A percentile compares a stretch with the other conserved stretches of the same genome.
These are phyloP conservation scores for Drosophila lacicola DNA, from an alignment of 2,888 invertebrate genomes.

Conservation along the genomic window DNA sequence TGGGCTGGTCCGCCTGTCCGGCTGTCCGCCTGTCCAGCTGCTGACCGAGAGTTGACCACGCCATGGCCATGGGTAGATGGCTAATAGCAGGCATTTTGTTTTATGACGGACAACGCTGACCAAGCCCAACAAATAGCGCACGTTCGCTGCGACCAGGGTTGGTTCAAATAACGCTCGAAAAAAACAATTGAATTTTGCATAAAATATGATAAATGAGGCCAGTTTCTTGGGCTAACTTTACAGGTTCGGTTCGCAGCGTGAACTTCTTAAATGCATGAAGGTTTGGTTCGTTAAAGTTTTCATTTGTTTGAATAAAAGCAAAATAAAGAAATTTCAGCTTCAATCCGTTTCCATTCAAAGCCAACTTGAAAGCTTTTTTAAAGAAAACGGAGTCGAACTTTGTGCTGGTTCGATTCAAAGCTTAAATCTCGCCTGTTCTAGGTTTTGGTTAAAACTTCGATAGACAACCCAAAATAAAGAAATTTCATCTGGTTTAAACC, in stretches of 20 bases:
- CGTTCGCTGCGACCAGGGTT: slow-evolving; percentile 61
- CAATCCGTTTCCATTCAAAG: too few relatives aligned
- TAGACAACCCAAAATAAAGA: too few relatives aligned
- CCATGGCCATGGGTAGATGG: slow-evolving; percentile 62
- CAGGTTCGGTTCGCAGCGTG: not conserved
- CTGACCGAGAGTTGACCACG: slow-evolving; percentile 61
- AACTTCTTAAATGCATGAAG: too few relatives aligned
- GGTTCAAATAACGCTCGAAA: slow-evolving; percentile 9
- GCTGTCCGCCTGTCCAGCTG: slow-evolving; percentile 45
- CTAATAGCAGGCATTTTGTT: slow-evolving; percentile 62
- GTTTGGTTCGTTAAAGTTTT: too few relatives aligned
- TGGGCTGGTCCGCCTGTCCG: slow-evolving; percentile 49
- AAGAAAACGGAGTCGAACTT: too few relatives aligned
- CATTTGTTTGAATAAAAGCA: too few relatives aligned
- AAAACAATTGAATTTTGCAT: not conserved
- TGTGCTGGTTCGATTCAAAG: too few relatives aligned
- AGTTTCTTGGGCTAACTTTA: not conserved
- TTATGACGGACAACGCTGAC: slow-evolving; percentile 64
- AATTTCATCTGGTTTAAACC: too few relatives aligned
- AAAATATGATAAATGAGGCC: not conserved
- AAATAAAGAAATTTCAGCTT: too few relatives aligned
- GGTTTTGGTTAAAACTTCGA: too few relatives aligned
- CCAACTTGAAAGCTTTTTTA: too few relatives aligned
- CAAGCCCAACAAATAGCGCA: slow-evolving; percentile 76
- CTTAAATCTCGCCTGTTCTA: too few relatives aligned